Evolutionary conservation across 2,113 vertebrate species (phyloP).

Genomic region (Serranochromis macrocephalus): DNA sequence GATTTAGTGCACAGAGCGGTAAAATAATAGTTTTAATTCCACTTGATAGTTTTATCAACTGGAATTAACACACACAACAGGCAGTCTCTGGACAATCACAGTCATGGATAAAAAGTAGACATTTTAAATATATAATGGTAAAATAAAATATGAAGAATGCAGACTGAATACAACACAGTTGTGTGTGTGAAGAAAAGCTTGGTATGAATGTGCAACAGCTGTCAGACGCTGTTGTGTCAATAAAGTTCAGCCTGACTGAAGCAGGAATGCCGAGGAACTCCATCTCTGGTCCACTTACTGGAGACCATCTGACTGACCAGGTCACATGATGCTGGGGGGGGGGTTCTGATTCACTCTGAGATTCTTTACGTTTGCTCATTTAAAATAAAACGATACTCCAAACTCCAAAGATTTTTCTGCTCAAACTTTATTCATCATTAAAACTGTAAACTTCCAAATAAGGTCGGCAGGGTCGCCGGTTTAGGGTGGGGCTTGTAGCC

Average conservation of each 20-base stretch:
- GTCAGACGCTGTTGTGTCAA: not conserved
- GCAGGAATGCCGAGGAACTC: not conserved
- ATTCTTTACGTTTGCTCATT: not conserved
- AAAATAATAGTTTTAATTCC: not conserved
- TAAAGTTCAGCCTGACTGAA: not conserved
- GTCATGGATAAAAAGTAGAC: not conserved
- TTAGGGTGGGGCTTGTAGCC: constrained; percentile 94
- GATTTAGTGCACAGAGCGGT: not conserved
- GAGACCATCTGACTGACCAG: not conserved
- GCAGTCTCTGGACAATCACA: not conserved
- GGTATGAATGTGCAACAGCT: not conserved
- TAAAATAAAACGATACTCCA: not conserved
- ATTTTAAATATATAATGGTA: not conserved
- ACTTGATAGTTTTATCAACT: not conserved
- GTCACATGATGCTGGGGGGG: not conserved
- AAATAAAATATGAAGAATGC: not conserved
- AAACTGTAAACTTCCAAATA: constrained; percentile 87
- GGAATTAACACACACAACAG: not conserved
- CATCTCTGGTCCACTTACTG: not conserved
- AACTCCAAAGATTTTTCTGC: not conserved
- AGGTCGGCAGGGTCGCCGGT: constrained; percentile 79
- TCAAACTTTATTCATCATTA: constrained; percentile 4
- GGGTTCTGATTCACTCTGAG: not conserved
- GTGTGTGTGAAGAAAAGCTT: not conserved
- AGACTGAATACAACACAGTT: not conserved